phyloP scores from a whole-genome alignment of 1,140 invertebrate species.

The Listronotus oregonensis region DNA sequence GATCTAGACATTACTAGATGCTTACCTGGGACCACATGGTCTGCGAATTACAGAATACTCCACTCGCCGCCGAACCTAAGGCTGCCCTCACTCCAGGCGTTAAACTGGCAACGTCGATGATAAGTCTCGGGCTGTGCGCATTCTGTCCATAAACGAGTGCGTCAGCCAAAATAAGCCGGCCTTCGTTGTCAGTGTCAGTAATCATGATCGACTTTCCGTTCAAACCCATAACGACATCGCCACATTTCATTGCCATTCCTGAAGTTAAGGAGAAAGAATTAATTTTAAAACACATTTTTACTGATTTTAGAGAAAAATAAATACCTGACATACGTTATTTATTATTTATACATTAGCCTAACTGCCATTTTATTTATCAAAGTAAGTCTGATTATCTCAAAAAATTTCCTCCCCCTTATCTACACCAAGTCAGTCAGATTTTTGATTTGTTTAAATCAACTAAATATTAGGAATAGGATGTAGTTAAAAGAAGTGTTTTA shows the following conservation, averaged over 20 bases:
- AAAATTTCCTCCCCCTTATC: too few relatives aligned
- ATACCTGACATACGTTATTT: too few relatives aligned
- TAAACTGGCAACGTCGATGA: conserved; percentile 73
- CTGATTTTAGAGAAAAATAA: too few relatives aligned
- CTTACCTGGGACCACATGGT: conserved; percentile 56
- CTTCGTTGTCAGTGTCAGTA: conserved; percentile 82
- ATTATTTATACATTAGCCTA: too few relatives aligned
- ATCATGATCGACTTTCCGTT: conserved; percentile 79
- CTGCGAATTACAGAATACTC: conserved; percentile 62
- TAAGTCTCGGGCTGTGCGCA: conserved; percentile 62
- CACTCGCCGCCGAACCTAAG: conserved; percentile 62
- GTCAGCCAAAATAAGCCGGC: conserved; percentile 75
- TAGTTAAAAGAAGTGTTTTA: too few relatives aligned
- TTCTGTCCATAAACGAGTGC: conserved; percentile 75
- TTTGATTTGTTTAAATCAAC: too few relatives aligned
- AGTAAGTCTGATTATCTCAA: too few relatives aligned
- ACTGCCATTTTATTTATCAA: too few relatives aligned
- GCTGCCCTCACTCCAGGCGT: conserved; percentile 61
- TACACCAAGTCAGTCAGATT: too few relatives aligned
- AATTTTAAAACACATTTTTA: too few relatives aligned
- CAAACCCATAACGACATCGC: conserved; percentile 74
- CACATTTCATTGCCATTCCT: conserved; percentile 70
- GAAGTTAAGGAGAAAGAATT: background rate
- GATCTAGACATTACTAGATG: background rate
- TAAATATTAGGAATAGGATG: too few relatives aligned